Percentiles rank a stretch among this genome's conserved stretches.
phyloP scores from a whole-genome alignment of 2,113 vertebrate species.

The Carlito syrichta region DNA sequence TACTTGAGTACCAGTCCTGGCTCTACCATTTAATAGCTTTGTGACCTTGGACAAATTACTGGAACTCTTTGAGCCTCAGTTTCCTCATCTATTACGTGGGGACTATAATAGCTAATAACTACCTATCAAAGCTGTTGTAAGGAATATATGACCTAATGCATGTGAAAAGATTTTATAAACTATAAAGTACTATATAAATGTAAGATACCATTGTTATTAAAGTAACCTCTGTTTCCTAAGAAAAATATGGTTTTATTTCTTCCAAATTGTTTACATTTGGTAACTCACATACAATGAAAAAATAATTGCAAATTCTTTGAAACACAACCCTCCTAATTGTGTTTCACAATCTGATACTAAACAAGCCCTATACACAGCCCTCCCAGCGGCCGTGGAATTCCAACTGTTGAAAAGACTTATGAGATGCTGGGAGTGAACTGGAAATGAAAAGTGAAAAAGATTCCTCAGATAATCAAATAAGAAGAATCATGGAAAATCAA shows the following conservation, averaged over 20 bases:
- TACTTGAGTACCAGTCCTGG: not conserved
- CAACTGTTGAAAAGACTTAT: not conserved
- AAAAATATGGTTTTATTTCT: conserved; percentile 34
- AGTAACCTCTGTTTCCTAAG: conserved; percentile 43
- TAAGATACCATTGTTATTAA: conserved; percentile 30
- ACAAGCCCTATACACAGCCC: not conserved
- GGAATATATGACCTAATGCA: conserved; percentile 47
- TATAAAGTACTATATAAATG: conserved; percentile 56
- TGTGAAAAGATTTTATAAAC: conserved; percentile 75
- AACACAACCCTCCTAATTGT: not conserved
- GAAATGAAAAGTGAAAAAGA: not conserved
- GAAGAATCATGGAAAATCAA: not conserved
- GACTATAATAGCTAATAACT: conserved; percentile 73
- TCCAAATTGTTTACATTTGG: not conserved
- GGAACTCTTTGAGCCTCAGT: conserved; percentile 65
- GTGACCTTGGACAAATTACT: conserved; percentile 44
- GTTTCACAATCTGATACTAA: not conserved
- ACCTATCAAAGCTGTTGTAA: conserved; percentile 59
- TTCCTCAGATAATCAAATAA: not conserved
- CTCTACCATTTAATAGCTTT: conserved; percentile 31
- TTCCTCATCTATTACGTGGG: conserved; percentile 65
- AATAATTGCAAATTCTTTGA: not conserved
- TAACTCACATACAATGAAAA: not conserved
- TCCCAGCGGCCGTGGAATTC: not conserved
- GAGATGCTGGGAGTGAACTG: not conserved